Evolutionary conservation across 2,113 vertebrate species (phyloP).

Genomic region (Phalacrocorax pelagicus): DNA sequence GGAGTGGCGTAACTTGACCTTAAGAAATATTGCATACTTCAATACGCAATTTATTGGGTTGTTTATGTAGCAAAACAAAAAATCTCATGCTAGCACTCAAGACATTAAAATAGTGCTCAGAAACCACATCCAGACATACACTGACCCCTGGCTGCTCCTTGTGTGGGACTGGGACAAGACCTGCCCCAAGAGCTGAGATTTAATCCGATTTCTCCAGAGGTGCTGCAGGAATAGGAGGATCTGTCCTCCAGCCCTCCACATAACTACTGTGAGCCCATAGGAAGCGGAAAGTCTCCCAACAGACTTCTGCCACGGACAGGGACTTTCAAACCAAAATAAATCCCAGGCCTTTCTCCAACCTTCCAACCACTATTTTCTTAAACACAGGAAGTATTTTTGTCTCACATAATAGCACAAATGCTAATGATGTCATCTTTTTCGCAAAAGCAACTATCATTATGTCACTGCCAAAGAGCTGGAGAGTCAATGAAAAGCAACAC

Average conservation of each 20-base stretch:
- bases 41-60: conserved; percentile 34
- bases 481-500: conserved; percentile 44
- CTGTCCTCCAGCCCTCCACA: neutral
- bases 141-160: neutral
- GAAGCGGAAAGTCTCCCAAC: neutral
- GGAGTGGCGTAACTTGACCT: conserved; percentile 23
- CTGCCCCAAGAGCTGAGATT: neutral
- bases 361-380: conserved; percentile 47
- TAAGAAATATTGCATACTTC: conserved; percentile 37
- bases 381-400: conserved; percentile 44
- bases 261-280: neutral
- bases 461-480: conserved; percentile 13
- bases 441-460: conserved; percentile 31
- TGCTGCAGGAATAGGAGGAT: neutral
- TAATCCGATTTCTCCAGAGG: neutral
- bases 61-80: neutral
- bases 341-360: neutral
- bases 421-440: conserved; percentile 42
- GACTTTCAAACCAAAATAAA: conserved; percentile 10
- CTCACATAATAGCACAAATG: conserved; percentile 6
- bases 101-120: neutral
- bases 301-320: neutral
- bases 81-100: neutral
- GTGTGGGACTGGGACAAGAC: neutral
- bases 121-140: neutral